Base-by-base conservation (phyloP, 2,888 invertebrate species). In the Cheilosia variabilis region DNA sequence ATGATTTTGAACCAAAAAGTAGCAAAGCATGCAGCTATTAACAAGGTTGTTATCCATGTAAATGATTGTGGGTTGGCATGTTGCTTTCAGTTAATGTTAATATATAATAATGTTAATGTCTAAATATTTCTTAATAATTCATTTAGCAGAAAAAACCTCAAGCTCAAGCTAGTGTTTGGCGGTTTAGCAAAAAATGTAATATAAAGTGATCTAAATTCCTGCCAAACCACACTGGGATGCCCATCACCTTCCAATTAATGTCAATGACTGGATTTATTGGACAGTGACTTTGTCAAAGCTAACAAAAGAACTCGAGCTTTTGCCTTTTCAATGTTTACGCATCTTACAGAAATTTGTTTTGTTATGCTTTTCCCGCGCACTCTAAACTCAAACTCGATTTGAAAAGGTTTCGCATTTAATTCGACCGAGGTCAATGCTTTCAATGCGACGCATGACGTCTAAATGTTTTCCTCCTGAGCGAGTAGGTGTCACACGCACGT, bases 1-100 rank as follows among this genome's bases (percentile, higher is more conserved):
- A 53, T 19, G 5, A 60, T 60, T 57, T 57, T 41, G 13, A 37
- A 37, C 37, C 17, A 27, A 15, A 65, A 57, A 24, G 37, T 37
- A 37, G 31, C 63, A 45, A 52, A 41, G 13, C 41, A 66, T 37
- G 50, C 17, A 50, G 47, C 76, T 41, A 58, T n/a, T 58, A 41
- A 66, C 76, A 57, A 76, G 76, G 58, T 24, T 24, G 24, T 34
- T 57, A 50, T 57, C n/a, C 58, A 58, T 66, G 76, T 76, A 68
- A 76, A 66, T 66, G 27, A 76, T 76, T 68, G 66, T n/a, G 52
- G 66, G 41, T 76, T 52, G 52, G 66, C 76, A 19, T 66, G 76
- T 60, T 66, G 6, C 41, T 52, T 43, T 19, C 19, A 57, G 13
- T 55, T 53, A 62, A 41, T 41, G 24, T 9, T 7, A 27, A n/a